A percentile compares a stretch with the other conserved stretches of the same genome.
Conservation (phyloP, 2,113 vertebrate species). For the Pitta sordida region DNA sequence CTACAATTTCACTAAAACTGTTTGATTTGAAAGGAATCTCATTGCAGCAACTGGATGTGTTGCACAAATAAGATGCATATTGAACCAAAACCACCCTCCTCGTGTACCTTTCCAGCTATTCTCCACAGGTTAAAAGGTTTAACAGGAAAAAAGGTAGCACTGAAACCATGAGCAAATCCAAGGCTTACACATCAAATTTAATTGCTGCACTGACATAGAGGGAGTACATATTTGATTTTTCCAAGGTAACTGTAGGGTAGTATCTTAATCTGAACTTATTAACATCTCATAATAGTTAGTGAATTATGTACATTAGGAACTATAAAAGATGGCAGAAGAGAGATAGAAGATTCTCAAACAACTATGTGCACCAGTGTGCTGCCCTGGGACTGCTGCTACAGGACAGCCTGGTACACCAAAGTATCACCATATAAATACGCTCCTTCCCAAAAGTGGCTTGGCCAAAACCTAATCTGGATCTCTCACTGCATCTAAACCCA, state of each 20-base stretch:
- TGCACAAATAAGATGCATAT: neutral
- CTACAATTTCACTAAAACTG: neutral
- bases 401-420: neutral
- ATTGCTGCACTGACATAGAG: neutral
- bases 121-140: neutral
- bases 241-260: neutral
- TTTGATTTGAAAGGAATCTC: neutral
- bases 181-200: neutral
- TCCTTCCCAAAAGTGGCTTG: neutral
- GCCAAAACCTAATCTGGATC: neutral
- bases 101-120: neutral
- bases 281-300: neutral
- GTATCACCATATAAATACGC: neutral
- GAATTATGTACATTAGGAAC: neutral
- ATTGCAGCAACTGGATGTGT: neutral
- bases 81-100: neutral
- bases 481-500: neutral
- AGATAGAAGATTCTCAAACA: neutral
- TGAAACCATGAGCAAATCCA: neutral
- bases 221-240: neutral
- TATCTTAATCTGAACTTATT: neutral
- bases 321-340: neutral
- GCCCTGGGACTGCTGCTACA: neutral
- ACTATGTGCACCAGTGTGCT: rapidly evolving
- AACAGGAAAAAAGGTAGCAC: neutral